Conservation (phyloP, 2,113 vertebrate genomes). For the Peromyscus maniculatus region DNA sequence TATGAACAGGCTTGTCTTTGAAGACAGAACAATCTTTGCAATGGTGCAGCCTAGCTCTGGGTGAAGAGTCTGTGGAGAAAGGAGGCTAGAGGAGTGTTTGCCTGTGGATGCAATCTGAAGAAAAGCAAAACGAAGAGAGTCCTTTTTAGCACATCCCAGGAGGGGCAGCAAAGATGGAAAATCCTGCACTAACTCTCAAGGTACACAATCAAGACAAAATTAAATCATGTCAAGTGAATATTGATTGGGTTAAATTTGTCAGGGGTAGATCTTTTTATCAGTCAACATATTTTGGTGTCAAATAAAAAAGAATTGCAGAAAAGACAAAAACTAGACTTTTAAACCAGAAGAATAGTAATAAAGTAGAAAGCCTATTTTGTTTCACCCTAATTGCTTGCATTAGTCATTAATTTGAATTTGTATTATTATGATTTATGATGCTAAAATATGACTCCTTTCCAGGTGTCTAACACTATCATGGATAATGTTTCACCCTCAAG, state of each 20-base stretch:
- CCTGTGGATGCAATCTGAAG: constrained; percentile 79
- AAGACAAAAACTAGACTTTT: constrained; percentile 6
- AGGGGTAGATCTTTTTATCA: constrained; percentile 78
- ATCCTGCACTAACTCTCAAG: constrained; percentile 84
- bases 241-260: constrained; percentile 81
- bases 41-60: constrained; percentile 67
- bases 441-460: constrained; percentile 30
- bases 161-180: constrained; percentile 43
- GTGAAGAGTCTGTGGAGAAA: constrained; percentile 65
- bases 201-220: constrained; percentile 86
- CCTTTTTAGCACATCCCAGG: constrained; percentile 64
- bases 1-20: constrained; percentile 34
- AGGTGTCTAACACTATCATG: neutral
- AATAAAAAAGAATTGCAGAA: constrained; percentile 66
- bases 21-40: constrained; percentile 65
- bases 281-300: constrained; percentile 77
- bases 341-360: neutral
- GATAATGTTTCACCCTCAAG: neutral
- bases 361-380: neutral
- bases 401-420: constrained; percentile 12
- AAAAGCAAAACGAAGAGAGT: constrained; percentile 71
- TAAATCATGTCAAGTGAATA: constrained; percentile 83
- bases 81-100: constrained; percentile 71
- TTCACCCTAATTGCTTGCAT: neutral
- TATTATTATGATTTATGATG: constrained; percentile 10